Evolutionary conservation across 1,140 invertebrate genomes (phyloP).

Genomic region (Drosophila erecta): DNA sequence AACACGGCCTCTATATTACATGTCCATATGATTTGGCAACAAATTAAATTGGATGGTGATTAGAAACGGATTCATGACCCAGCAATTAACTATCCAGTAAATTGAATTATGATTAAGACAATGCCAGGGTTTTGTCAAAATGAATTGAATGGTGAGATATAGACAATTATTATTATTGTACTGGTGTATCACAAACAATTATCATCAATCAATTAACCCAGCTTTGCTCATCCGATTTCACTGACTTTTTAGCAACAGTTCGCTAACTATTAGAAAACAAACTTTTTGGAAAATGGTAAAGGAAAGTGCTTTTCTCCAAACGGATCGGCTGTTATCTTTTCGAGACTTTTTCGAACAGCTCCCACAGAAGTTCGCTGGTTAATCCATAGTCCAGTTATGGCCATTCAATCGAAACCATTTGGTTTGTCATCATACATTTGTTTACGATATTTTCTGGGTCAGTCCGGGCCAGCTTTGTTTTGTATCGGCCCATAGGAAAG

Average conservation of each 20-base stretch:
- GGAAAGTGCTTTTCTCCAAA: slow-evolving; percentile 18
- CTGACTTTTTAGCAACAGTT: slow-evolving; percentile 4
- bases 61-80: no score
- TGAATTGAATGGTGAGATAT: background rate
- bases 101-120: background rate
- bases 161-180: background rate
- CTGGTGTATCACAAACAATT: background rate
- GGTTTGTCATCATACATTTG: slow-evolving; percentile 2
- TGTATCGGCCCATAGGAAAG: background rate
- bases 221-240: slow-evolving; percentile 3
- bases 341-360: slow-evolving; percentile 7
- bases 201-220: background rate
- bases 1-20: background rate
- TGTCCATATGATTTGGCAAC: no score
- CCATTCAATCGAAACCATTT: background rate
- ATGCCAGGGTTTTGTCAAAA: no score
- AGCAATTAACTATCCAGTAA: no score
- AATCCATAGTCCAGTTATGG: background rate
- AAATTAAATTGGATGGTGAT: no score
- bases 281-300: background rate
- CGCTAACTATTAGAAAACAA: slow-evolving; percentile 1
- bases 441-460: slow-evolving; percentile 7
- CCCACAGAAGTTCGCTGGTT: background rate
- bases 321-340: no score
- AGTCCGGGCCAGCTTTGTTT: slow-evolving; percentile 14